Percentiles rank a stretch among this genome's conserved stretches.
phyloP scores from a whole-genome alignment of 2,888 invertebrate species.

The Drosophila antonietae region DNA sequence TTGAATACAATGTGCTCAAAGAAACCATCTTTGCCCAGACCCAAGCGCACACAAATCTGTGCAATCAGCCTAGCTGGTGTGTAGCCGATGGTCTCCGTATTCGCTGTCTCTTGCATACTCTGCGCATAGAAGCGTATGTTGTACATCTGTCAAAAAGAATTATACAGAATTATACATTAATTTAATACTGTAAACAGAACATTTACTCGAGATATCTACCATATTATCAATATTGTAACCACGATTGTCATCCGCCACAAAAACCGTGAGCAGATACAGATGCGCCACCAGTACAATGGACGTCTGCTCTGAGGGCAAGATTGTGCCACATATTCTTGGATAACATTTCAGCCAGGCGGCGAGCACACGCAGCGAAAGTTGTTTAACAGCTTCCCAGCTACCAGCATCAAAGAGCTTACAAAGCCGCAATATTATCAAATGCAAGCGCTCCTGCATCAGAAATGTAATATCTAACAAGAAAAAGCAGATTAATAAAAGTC shows the following conservation, averaged over 20 bases:
- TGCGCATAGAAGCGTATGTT: conserved; percentile 81
- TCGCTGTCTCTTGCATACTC: conserved; percentile 63
- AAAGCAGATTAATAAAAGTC: neutral
- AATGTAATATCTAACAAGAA: conserved; percentile 63
- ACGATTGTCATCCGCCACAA: conserved; percentile 76
- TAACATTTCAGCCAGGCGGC: conserved; percentile 72
- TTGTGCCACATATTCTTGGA: conserved; percentile 27
- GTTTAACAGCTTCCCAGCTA: conserved; percentile 80
- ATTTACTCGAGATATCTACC: conserved; percentile 42
- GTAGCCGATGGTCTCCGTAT: conserved; percentile 31
- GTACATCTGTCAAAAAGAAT: conserved; percentile 62
- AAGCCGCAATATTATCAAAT: conserved; percentile 76
- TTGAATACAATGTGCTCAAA: conserved; percentile 76
- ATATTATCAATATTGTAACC: conserved; percentile 81
- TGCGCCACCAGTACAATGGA: conserved; percentile 73
- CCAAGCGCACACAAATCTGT: conserved; percentile 71
- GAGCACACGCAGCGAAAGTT: conserved; percentile 76
- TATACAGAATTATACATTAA: too few species aligned
- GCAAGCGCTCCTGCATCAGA: conserved; percentile 72
- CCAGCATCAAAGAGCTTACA: conserved; percentile 80
- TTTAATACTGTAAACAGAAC: neutral
- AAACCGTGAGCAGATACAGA: conserved; percentile 75
- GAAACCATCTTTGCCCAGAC: conserved; percentile 70
- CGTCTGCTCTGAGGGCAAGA: conserved; percentile 40
- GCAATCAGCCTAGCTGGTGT: conserved; percentile 81